phyloP scores from a whole-genome alignment of 1,140 invertebrate species.

The Matsumurasca onukii region DNA sequence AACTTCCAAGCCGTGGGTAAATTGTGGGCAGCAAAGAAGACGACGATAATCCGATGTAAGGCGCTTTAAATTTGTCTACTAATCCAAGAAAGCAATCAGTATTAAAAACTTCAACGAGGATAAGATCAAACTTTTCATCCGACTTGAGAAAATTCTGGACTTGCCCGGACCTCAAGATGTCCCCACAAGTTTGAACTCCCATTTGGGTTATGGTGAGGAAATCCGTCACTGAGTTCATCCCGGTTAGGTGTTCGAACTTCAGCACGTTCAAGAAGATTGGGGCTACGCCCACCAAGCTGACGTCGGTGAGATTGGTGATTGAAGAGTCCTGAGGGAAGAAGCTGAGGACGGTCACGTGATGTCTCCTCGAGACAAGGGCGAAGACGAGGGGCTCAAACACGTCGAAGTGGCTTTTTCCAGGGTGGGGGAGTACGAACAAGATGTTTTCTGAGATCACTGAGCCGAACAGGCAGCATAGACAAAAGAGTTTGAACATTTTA shows the following conservation, averaged over 20 bases:
- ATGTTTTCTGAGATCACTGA: slow-evolving; percentile 38
- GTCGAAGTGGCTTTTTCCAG: slow-evolving; percentile 46
- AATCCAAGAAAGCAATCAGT: slow-evolving; percentile 41
- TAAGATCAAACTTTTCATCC: slow-evolving; percentile 43
- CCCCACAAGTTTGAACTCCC: slow-evolving; percentile 6
- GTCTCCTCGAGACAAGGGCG: slow-evolving; percentile 43
- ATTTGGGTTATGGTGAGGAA: slow-evolving; percentile 16
- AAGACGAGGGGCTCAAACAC: slow-evolving; percentile 45
- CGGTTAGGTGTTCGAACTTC: not conserved
- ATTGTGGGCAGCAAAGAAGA: slow-evolving; percentile 60
- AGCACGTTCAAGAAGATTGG: slow-evolving; percentile 19
- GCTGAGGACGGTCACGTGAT: slow-evolving; percentile 45
- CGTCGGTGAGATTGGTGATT: slow-evolving; percentile 54
- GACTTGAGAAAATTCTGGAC: slow-evolving; percentile 53
- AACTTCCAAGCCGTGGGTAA: slow-evolving; percentile 46
- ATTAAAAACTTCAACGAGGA: slow-evolving; percentile 44
- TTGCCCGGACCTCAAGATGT: slow-evolving; percentile 38
- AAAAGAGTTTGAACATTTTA: not conserved
- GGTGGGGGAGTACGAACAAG: slow-evolving; percentile 44
- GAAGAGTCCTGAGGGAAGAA: slow-evolving; percentile 51
- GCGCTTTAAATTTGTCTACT: slow-evolving; percentile 52
- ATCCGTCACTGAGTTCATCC: slow-evolving; percentile 3
- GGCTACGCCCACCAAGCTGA: slow-evolving; percentile 39
- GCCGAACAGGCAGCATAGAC: not conserved
- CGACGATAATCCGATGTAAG: slow-evolving; percentile 58